Evolutionary conservation across 1,140 invertebrate genomes (phyloP).

Genomic region (Carcinoscorpius rotundicauda): DNA sequence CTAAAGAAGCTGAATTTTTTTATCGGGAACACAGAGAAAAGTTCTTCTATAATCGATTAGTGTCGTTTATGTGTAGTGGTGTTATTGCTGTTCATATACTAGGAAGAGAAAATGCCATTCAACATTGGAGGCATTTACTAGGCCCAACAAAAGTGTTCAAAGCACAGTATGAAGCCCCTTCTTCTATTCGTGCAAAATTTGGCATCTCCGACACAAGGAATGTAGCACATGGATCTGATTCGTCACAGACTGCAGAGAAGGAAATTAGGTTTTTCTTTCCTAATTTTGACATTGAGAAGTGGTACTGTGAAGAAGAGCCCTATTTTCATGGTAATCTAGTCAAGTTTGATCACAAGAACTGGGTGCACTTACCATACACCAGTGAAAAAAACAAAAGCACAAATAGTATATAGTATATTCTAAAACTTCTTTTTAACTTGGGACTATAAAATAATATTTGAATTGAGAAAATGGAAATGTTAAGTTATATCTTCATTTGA

Average conservation of each 20-base stretch:
- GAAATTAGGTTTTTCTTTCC: conserved; percentile 77
- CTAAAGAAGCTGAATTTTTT: conserved; percentile 54
- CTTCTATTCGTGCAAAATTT: conserved; percentile 62
- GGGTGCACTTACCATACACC: neutral
- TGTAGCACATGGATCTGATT: conserved; percentile 79
- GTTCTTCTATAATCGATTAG: conserved; percentile 76
- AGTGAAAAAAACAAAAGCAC: too few relatives aligned
- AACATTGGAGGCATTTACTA: conserved; percentile 64
- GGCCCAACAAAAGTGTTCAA: conserved; percentile 70
- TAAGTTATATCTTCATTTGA: too few relatives aligned
- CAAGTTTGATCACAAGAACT: conserved; percentile 9
- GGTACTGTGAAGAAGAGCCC: conserved; percentile 41
- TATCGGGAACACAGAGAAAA: conserved; percentile 68
- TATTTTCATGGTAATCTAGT: conserved; percentile 28
- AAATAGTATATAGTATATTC: too few relatives aligned
- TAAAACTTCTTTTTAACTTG: too few relatives aligned
- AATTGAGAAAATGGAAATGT: too few relatives aligned
- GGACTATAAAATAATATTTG: too few relatives aligned
- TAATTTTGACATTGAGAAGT: conserved; percentile 49
- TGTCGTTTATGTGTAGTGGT: conserved; percentile 78
- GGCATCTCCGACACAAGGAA: conserved; percentile 86
- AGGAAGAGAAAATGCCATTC: conserved; percentile 56
- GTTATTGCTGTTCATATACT: conserved; percentile 64
- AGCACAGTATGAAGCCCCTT: conserved; percentile 59
- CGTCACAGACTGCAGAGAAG: conserved; percentile 46